Conservation (phyloP, 2,113 vertebrate species). For the Campylomormyrus tamandua region DNA sequence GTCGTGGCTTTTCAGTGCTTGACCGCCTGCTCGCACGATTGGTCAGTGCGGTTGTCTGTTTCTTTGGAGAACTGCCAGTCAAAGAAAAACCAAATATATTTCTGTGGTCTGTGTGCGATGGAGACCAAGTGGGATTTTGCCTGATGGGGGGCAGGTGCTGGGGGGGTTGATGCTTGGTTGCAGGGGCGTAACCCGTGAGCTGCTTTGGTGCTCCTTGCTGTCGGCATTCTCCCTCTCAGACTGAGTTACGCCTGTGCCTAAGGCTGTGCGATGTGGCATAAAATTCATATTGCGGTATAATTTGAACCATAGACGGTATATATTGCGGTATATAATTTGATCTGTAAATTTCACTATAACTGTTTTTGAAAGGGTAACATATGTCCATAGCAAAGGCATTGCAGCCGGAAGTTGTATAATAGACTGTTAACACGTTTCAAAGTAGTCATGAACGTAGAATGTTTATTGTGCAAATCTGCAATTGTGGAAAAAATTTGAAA, state of each 20-base stretch:
- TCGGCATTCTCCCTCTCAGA: neutral
- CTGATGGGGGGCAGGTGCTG: neutral
- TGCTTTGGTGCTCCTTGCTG: neutral
- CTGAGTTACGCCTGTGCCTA: neutral
- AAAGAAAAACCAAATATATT: neutral
- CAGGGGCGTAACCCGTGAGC: neutral
- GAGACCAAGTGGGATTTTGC: neutral
- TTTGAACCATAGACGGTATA: too few species aligned
- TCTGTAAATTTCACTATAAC: too few species aligned
- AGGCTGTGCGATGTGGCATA: too few species aligned
- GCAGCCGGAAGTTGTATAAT: too few species aligned
- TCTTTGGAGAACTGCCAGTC: neutral
- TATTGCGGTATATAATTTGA: too few species aligned
- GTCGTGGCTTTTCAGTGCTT: neutral
- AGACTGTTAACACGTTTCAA: too few species aligned
- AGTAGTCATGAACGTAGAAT: too few species aligned
- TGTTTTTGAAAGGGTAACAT: too few species aligned
- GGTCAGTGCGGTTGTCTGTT: neutral
- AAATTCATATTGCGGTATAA: too few species aligned
- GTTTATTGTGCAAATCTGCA: too few species aligned
- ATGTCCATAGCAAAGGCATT: too few species aligned
- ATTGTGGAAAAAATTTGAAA: too few species aligned
- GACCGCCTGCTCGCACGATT: neutral
- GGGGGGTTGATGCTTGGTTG: neutral
- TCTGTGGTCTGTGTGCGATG: neutral